Conservation (phyloP, 2,113 vertebrate species). For the Haemorhous mexicanus region DNA sequence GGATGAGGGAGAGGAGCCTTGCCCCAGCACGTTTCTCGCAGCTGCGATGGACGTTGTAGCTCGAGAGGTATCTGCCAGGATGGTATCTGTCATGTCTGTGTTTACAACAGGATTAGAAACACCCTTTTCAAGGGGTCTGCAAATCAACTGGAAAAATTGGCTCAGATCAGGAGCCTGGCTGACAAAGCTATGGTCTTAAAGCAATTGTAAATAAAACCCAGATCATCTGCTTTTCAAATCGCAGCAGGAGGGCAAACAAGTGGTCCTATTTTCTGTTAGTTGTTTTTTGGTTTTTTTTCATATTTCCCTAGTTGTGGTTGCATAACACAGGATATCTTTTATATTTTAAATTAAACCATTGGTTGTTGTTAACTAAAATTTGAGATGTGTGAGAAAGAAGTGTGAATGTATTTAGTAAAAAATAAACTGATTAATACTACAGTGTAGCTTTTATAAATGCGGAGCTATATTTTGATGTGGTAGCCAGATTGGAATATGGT, state of each 20-base stretch:
- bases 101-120: slow-evolving; percentile 15
- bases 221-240: slow-evolving; percentile 29
- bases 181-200: slow-evolving; percentile 41
- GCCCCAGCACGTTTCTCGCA: slow-evolving; percentile 1
- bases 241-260: slow-evolving; percentile 6
- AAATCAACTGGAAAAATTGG: slow-evolving; percentile 58
- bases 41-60: slow-evolving; percentile 1
- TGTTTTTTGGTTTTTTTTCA: background rate
- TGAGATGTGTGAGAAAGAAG: background rate
- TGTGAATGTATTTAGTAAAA: slow-evolving; percentile 9
- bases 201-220: background rate
- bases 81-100: background rate
- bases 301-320: background rate
- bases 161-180: slow-evolving; percentile 15
- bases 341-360: background rate
- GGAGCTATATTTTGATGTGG: background rate
- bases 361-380: background rate
- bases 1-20: background rate
- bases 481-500: background rate
- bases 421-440: background rate
- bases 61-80: background rate
- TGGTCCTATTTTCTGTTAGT: background rate
- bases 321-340: background rate
- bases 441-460: background rate
- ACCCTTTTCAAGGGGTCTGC: slow-evolving; percentile 13